Evolutionary conservation across 2,888 invertebrate genomes (phyloP), one percentile per base, ranked within the genome.

Genomic region (Callyntrura sp.): DNA sequence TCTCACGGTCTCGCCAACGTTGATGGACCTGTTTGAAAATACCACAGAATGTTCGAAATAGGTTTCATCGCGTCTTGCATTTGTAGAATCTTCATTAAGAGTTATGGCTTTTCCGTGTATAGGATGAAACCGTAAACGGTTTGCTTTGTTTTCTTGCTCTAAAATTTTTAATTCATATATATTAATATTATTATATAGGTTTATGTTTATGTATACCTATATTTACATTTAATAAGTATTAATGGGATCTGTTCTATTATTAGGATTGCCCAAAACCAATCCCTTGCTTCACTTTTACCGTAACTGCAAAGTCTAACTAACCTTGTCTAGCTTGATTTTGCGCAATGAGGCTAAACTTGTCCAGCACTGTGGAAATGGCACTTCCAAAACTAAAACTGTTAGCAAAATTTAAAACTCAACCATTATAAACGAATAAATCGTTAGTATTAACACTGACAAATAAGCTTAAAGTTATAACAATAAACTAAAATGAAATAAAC

Each of bases 31-130:
- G 28, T 91, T 45, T 9, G 90, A 91, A 73, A 92, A 92, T 0
- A 91, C 82, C 6, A 91, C 70, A 0, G 91, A 83, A 55, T 91
- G 73, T 17, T 92, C 88, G 55, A 88, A 92, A 48, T 90, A 85
- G 9, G 9, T 3, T 4, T 78, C 70, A 35, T 81, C 51, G 11
- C 92, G 78, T 14, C 3, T 17, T 4, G 92, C 92, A 0, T 90
- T 43, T 14, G 81, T 25, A 4, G n/a, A 23, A 17, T 85, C 65
- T 0, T 76, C 70, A 35, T 20, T 55, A 2, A 92, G 45, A 14
- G 25, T 14, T 14, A 92, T 87, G 0, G 88, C 88, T 79, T 90
- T 90, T 14, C 91, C 92, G 70, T 83, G 89, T 20, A 73, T 83
- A 12, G 55, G 5, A 48, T 92, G 92, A 68, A 92, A 91, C 0